phyloP scores from a whole-genome alignment of 2,888 invertebrate genomes.

The Lasioglossum pauxillum region DNA sequence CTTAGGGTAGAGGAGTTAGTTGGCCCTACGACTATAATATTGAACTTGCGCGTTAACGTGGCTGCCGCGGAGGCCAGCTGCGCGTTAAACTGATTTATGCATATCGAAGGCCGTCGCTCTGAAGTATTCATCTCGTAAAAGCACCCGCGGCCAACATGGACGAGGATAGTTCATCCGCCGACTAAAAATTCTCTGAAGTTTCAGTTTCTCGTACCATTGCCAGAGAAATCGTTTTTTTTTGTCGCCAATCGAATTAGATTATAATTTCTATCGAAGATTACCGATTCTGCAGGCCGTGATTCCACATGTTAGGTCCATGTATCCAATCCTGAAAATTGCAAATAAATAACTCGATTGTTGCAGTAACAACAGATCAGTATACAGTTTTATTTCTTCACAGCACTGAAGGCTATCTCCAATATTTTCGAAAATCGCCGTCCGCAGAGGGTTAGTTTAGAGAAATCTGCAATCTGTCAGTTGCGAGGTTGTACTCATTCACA shows the following conservation, averaged over 20 bases:
- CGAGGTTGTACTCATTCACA: no score
- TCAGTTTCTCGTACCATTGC: not conserved
- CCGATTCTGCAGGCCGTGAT: not conserved
- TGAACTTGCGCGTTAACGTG: constrained; percentile 33
- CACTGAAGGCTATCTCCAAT: no score
- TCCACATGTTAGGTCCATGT: no score
- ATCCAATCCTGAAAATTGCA: no score
- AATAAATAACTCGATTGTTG: no score
- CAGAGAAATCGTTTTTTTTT: not conserved
- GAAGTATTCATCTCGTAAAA: constrained; percentile 40
- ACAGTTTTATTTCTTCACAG: no score
- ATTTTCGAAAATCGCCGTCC: no score
- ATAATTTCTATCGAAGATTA: not conserved
- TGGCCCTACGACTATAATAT: constrained; percentile 31
- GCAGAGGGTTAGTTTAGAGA: no score
- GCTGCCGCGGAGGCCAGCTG: constrained; percentile 35
- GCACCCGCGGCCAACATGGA: constrained; percentile 1
- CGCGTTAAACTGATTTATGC: constrained; percentile 38
- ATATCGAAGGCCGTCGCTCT: constrained; percentile 29
- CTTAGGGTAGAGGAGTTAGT: constrained; percentile 16
- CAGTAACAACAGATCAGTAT: no score
- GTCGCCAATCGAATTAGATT: not conserved
- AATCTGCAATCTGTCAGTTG: no score
- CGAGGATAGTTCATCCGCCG: not conserved
- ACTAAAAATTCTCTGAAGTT: not conserved